phyloP scores from a whole-genome alignment of 2,888 invertebrate genomes.

The Drosophila prostipennis region DNA sequence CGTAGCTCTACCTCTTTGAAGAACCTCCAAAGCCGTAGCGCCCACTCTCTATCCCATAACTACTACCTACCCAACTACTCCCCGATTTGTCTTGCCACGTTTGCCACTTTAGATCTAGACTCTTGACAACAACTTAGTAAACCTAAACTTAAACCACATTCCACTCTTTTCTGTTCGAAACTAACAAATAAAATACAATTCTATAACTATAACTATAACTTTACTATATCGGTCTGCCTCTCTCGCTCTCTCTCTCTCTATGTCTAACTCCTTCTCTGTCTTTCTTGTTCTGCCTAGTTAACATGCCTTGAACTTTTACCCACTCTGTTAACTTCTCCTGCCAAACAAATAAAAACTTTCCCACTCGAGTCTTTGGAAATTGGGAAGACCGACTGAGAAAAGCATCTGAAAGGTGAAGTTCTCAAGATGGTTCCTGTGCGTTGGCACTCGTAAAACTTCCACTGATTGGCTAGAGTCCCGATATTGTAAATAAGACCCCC shows the following conservation, averaged over 20 bases:
- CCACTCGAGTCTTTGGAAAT: slow-evolving; percentile 44
- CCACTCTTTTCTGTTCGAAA: background rate
- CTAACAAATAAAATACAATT: background rate
- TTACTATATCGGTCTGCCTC: slow-evolving; percentile 22
- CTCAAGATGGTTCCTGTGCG: slow-evolving; percentile 25
- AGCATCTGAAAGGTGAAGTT: slow-evolving; percentile 11
- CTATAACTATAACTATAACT: slow-evolving; percentile 1
- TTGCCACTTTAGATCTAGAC: slow-evolving; percentile 37
- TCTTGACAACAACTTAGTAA: slow-evolving; percentile 8
- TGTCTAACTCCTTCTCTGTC: slow-evolving; percentile 9
- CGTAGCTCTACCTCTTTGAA: background rate
- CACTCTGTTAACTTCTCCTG: slow-evolving; percentile 20
- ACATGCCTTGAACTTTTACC: slow-evolving; percentile 47
- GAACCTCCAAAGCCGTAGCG: background rate
- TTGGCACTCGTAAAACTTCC: slow-evolving; percentile 10
- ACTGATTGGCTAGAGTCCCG: slow-evolving; percentile 22
- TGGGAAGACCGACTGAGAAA: slow-evolving; percentile 34
- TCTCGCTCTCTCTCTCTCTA: slow-evolving; percentile 18
- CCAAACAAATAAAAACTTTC: slow-evolving; percentile 44
- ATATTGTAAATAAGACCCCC: slow-evolving; percentile 25
- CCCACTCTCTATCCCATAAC: background rate
- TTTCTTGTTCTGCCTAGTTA: slow-evolving; percentile 30
- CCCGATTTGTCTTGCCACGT: slow-evolving; percentile 28
- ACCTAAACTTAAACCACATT: background rate
- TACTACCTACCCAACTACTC: slow-evolving; percentile 2